phyloP scores from a whole-genome alignment of 2,797 vertebrate genomes.

The Aldrovandia affinis region DNA sequence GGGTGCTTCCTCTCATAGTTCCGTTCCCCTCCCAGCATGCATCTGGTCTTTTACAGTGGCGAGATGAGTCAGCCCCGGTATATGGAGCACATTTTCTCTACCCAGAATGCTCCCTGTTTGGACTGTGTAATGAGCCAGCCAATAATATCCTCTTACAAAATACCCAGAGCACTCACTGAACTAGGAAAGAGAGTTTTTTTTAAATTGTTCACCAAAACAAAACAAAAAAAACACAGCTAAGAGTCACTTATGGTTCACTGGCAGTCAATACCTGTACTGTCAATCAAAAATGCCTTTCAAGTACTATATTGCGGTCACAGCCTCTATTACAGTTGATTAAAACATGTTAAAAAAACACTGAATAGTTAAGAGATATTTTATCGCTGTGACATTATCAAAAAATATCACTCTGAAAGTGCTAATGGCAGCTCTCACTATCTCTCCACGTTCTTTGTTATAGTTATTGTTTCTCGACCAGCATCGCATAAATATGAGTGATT shows the following conservation, averaged over 20 bases:
- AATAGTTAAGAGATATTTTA: not conserved
- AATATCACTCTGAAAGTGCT: not conserved
- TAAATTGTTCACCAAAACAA: no score
- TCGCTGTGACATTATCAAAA: not conserved
- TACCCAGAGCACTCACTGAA: no score
- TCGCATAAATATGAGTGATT: not conserved
- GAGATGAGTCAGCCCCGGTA: slow-evolving; percentile 15
- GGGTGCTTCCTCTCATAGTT: not conserved
- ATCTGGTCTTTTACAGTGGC: slow-evolving; percentile 22
- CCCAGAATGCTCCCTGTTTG: slow-evolving; percentile 15
- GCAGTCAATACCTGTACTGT: not conserved
- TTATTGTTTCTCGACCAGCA: not conserved
- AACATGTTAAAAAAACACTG: not conserved
- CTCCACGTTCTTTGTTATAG: not conserved
- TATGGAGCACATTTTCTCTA: not conserved
- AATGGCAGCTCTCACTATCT: no score
- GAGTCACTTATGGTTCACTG: not conserved
- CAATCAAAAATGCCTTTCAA: not conserved
- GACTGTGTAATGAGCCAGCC: not conserved
- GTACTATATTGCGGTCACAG: not conserved
- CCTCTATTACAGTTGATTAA: not conserved
- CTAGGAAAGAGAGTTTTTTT: no score
- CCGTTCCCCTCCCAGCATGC: not conserved
- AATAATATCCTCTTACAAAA: no score
- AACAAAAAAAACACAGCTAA: not conserved